Percentiles rank a stretch among this genome's conserved stretches.
Conservation (phyloP, 2,888 invertebrate genomes). For the Alcis repandata region DNA sequence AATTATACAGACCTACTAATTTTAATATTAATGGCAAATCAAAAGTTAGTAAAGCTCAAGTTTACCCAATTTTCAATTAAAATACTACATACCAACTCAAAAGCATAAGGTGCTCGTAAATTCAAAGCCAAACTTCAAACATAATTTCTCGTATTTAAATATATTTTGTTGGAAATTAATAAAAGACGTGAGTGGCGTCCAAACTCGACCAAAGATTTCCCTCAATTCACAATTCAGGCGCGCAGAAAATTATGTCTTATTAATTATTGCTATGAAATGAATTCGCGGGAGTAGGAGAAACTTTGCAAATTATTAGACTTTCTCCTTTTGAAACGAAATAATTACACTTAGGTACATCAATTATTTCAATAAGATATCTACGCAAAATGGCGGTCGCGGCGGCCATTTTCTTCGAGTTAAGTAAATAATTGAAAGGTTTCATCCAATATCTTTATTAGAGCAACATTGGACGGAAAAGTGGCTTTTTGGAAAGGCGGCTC, state of each 20-base stretch:
- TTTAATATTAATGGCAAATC: slow-evolving; percentile 11
- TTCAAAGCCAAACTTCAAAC: slow-evolving; percentile 53
- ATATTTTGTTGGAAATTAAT: slow-evolving; percentile 71
- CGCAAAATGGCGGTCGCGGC: slow-evolving; percentile 45
- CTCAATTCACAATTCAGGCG: slow-evolving; percentile 59
- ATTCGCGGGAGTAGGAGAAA: slow-evolving; percentile 42
- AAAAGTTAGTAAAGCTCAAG: slow-evolving; percentile 8
- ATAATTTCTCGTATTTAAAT: slow-evolving; percentile 71
- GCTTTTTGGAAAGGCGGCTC: slow-evolving; percentile 64
- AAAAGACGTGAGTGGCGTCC: slow-evolving; percentile 64
- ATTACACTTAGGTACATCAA: slow-evolving; percentile 53
- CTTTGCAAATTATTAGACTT: slow-evolving; percentile 52
- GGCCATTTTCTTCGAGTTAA: slow-evolving; percentile 50
- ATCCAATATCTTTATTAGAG: slow-evolving; percentile 66
- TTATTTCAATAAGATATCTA: slow-evolving; percentile 44
- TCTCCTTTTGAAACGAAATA: slow-evolving; percentile 54
- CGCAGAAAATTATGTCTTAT: slow-evolving; percentile 66
- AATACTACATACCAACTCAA: slow-evolving; percentile 16
- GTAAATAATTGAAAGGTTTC: slow-evolving; percentile 57
- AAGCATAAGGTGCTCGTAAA: slow-evolving; percentile 40
- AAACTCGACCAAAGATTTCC: slow-evolving; percentile 57
- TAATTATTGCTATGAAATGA: slow-evolving; percentile 70
- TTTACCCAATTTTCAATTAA: slow-evolving; percentile 29
- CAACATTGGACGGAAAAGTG: slow-evolving; percentile 67
- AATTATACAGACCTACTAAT: slow-evolving; percentile 3